Evolutionary conservation across 1,140 invertebrate genomes (phyloP), one percentile per base, ranked within the genome.

Genomic region (Panagrolaimus sp.): DNA sequence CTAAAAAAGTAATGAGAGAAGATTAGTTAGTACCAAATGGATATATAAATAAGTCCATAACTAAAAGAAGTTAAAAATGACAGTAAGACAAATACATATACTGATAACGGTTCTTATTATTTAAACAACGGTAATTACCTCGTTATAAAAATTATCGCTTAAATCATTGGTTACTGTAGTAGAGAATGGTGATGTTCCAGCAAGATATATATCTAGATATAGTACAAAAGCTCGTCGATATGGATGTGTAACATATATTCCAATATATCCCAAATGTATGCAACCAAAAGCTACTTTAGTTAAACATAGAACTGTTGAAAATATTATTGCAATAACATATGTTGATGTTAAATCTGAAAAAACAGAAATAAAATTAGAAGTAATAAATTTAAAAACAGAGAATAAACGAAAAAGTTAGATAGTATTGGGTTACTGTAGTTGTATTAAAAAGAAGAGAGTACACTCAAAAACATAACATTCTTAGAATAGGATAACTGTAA

Each of bases 21-120:
- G n/a, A n/a, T n/a, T n/a, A n/a, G n/a, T n/a, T n/a, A n/a, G n/a
- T n/a, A n/a, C n/a, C n/a, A n/a, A n/a, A n/a, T n/a, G n/a, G n/a
- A n/a, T n/a, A n/a, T n/a, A n/a, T n/a, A n/a, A n/a, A n/a, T n/a
- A n/a, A n/a, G n/a, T n/a, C n/a, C n/a, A n/a, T n/a, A 7, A 64
- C n/a, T 16, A 13, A 44, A 11, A 13, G 25, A 23, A 14, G 0
- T 25, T 61, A n/a, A 65, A 61, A 80, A 72, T 57, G 74, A 79
- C 62, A 79, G 67, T 51, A 79, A 82, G 14, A 63, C 65, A 38
- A 81, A 62, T 14, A 79, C 66, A 68, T 81, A 71, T 2, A 71
- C 69, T 9, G 82, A 47, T 64, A 79, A 78, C 78, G 76, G 82
- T 31, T 72, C 70, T 47, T 79, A 31, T 27, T 79, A 79, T 71